phyloP scores from a whole-genome alignment of 35 echinoderm and acorn worm genomes.

The Diadema setosum region DNA sequence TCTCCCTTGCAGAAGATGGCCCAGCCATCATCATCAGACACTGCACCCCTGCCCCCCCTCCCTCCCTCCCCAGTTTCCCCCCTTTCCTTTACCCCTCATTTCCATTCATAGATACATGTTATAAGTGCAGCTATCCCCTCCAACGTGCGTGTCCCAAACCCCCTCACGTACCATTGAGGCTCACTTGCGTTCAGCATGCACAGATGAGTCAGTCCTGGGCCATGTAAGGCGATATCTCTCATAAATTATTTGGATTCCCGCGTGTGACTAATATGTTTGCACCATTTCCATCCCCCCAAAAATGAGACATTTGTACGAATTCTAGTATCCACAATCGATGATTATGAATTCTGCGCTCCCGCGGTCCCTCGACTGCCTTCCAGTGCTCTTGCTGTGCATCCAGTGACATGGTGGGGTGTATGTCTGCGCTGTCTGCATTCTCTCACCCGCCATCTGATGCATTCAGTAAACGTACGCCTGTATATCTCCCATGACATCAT shows the following conservation, averaged over 20 bases:
- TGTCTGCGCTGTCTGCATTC: too few species aligned
- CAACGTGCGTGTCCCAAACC: neutral
- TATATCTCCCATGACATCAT: too few species aligned
- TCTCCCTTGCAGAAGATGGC: too few species aligned
- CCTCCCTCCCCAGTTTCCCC: neutral
- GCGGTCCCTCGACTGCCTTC: neutral
- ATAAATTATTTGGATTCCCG: slow-evolving; percentile 7
- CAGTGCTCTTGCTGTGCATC: too few species aligned
- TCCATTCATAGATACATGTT: neutral
- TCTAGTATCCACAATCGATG: neutral
- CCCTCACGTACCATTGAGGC: neutral
- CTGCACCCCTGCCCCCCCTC: neutral
- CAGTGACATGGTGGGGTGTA: too few species aligned
- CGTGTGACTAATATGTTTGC: slow-evolving; percentile 6
- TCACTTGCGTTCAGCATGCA: neutral
- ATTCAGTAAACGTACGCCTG: too few species aligned
- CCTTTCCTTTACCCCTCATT: neutral
- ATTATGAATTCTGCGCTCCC: neutral
- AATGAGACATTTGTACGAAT: slow-evolving; percentile 4
- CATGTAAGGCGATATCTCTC: slow-evolving; percentile 5
- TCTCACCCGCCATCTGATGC: too few species aligned
- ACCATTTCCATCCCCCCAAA: slow-evolving; percentile 7
- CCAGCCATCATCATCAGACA: too few species aligned
- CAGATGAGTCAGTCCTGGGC: neutral
- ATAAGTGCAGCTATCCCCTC: neutral